Evolutionary conservation across 1,140 invertebrate genomes (phyloP).

Genomic region (Aphaenogaster ashmeadi): DNA sequence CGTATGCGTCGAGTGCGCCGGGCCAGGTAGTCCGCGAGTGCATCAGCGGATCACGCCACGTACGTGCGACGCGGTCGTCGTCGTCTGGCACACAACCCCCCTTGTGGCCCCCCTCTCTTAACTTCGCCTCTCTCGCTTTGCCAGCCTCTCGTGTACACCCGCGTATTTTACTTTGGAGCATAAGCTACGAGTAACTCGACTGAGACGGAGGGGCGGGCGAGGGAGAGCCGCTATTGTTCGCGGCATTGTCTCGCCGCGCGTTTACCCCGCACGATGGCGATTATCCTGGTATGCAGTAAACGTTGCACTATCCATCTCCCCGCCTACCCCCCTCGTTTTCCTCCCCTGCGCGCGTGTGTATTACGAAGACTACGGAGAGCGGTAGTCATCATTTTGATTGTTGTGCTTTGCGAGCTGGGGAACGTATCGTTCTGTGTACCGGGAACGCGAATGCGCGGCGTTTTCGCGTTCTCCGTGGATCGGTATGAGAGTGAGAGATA

Average conservation of each 20-base stretch:
- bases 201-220: neutral
- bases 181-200: conserved; percentile 51
- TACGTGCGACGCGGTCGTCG: conserved; percentile 31
- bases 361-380: neutral
- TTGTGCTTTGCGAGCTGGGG: conserved; percentile 20
- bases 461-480: neutral
- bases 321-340: neutral
- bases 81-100: neutral
- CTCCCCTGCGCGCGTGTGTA: neutral
- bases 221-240: conserved; percentile 42
- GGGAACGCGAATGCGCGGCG: neutral
- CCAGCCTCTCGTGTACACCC: neutral
- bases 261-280: conserved; percentile 45
- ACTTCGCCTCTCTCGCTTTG: neutral
- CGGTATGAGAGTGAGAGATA: neutral
- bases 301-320: conserved; percentile 25
- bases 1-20: conserved; percentile 7
- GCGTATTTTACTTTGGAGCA: conserved; percentile 60
- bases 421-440: neutral
- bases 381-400: conserved; percentile 39
- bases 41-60: conserved; percentile 37
- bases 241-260: conserved; percentile 49
- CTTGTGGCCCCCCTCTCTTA: neutral
- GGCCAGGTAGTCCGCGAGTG: conserved; percentile 12
- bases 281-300: conserved; percentile 59